A percentile compares a stretch with the other conserved stretches of the same genome.
Evolutionary conservation across 2,797 vertebrate genomes (phyloP).

Genomic region (Ptychobarbus kaznakovi): DNA sequence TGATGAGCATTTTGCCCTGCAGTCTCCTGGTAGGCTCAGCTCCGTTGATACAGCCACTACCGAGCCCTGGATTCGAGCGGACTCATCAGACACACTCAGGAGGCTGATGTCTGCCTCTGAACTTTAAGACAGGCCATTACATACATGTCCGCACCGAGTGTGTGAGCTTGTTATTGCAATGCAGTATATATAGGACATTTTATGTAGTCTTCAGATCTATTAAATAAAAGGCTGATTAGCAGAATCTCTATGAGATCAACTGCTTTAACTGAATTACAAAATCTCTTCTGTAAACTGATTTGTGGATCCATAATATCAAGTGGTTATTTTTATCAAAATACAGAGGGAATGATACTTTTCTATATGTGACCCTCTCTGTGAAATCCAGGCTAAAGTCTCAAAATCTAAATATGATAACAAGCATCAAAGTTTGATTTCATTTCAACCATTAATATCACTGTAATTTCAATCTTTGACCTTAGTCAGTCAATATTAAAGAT

Average conservation of each 20-base stretch:
- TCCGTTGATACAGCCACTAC: constrained; percentile 4
- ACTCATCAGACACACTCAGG: constrained; percentile 34
- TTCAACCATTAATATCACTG: too few relatives aligned
- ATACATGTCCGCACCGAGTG: background rate
- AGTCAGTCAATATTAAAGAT: too few relatives aligned
- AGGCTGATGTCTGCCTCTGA: constrained; percentile 41
- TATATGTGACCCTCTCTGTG: background rate
- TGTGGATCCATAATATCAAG: background rate
- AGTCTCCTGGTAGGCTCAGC: constrained; percentile 12
- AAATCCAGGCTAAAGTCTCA: too few relatives aligned
- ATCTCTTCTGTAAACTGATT: background rate
- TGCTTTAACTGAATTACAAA: background rate
- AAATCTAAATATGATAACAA: too few relatives aligned
- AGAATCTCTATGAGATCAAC: constrained; percentile 11
- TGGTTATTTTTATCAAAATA: background rate
- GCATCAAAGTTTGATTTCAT: too few relatives aligned
- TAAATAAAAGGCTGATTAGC: constrained; percentile 1
- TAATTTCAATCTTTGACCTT: too few relatives aligned
- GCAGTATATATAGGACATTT: background rate
- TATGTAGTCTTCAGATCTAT: background rate
- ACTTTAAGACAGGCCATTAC: background rate
- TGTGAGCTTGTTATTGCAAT: background rate
- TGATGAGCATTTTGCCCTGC: constrained; percentile 19
- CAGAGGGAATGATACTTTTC: background rate
- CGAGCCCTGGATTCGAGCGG: constrained; percentile 23